Evolutionary conservation across 1,140 invertebrate species (phyloP).

Genomic region (Formica exsecta): DNA sequence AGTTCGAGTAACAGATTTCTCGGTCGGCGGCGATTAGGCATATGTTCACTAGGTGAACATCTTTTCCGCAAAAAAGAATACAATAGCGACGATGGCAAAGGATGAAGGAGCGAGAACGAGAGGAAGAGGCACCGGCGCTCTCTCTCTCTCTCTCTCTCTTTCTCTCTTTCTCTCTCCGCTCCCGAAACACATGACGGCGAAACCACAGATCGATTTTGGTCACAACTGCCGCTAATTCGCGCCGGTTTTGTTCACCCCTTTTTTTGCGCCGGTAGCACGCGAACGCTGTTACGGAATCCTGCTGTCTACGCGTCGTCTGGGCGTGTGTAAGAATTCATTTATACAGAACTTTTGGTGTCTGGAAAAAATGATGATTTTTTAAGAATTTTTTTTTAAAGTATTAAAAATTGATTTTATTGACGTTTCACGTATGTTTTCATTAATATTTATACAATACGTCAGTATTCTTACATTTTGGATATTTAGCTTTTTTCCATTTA

Average conservation of each 20-base stretch:
- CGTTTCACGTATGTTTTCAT: no score
- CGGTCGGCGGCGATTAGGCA: conserved; percentile 71
- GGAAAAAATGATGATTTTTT: background rate
- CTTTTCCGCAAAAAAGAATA: conserved; percentile 54
- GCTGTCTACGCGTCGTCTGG: conserved; percentile 28
- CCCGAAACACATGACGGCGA: conserved; percentile 71
- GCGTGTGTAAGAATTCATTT: conserved; percentile 7
- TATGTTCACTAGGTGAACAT: conserved; percentile 68
- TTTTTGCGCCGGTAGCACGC: conserved; percentile 62
- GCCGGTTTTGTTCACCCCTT: conserved; percentile 54
- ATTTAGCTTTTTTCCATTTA: no score
- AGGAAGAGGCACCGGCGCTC: conserved; percentile 10
- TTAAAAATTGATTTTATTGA: no score
- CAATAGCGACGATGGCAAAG: conserved; percentile 18
- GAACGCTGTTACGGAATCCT: conserved; percentile 50
- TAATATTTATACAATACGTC: no score
- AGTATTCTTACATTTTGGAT: no score
- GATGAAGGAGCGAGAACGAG: conserved; percentile 2
- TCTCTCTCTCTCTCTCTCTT: no score
- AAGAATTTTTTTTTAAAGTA: no score
- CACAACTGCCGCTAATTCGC: conserved; percentile 68
- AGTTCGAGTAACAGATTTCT: conserved; percentile 71
- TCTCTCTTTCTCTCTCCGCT: background rate
- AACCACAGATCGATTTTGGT: conserved; percentile 74
- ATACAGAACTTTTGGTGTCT: background rate